These are phyloP conservation scores for Oplegnathus fasciatus DNA, from an alignment of 2,113 vertebrate species.

Conservation along the genomic window DNA sequence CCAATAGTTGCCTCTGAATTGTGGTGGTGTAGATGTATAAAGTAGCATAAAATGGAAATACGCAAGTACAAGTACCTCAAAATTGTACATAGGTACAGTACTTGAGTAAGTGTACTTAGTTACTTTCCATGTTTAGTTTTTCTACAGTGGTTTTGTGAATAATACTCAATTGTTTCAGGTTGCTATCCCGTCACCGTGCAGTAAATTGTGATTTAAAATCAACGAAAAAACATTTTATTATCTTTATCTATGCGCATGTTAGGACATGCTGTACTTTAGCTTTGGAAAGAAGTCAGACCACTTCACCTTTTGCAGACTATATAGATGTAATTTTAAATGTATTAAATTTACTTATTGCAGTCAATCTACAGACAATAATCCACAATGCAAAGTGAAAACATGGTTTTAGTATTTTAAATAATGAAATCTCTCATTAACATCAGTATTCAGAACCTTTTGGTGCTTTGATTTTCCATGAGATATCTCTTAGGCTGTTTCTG, in stretches of 20 bases:
- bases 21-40: too few species aligned
- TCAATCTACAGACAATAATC: not conserved
- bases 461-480: slow-evolving; percentile 5
- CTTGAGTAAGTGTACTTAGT: not conserved
- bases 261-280: not conserved
- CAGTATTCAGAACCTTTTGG: not conserved
- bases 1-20: too few species aligned
- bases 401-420: not conserved
- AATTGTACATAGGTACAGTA: too few species aligned
- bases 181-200: not conserved
- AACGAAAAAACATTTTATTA: not conserved
- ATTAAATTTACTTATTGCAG: not conserved
- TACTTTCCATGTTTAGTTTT: not conserved
- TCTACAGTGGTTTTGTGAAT: not conserved
- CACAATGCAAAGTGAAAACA: not conserved
- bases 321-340: not conserved
- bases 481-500: not conserved
- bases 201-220: not conserved
- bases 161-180: not conserved
- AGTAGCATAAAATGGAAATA: too few species aligned
- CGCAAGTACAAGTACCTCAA: too few species aligned
- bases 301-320: too few species aligned
- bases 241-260: not conserved
- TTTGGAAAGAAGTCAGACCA: not conserved
- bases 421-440: not conserved